Evolutionary conservation across 1,140 invertebrate genomes (phyloP).

Genomic region (Cecropterus lyciades): DNA sequence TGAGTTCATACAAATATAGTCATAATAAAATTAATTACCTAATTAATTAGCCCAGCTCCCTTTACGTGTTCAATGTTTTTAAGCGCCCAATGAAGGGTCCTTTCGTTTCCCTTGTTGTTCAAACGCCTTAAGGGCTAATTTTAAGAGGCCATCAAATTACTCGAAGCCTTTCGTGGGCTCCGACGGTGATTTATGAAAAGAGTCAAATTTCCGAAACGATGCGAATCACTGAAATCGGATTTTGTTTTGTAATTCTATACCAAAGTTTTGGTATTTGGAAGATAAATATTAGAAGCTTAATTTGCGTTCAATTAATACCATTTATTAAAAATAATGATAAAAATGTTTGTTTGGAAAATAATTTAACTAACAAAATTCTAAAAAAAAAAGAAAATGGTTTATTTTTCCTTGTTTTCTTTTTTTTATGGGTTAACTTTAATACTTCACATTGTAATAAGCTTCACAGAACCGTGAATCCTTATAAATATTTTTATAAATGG

Average conservation of each 20-base stretch:
- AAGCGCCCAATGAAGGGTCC: constrained; percentile 26
- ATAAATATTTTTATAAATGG: too few relatives aligned
- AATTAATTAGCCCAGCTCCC: constrained; percentile 15
- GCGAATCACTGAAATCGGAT: constrained; percentile 41
- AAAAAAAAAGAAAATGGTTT: too few relatives aligned
- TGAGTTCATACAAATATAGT: constrained; percentile 6
- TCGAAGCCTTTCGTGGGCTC: constrained; percentile 53
- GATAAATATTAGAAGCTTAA: too few relatives aligned
- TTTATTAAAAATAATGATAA: too few relatives aligned
- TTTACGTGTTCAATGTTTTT: constrained; percentile 23
- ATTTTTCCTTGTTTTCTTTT: too few relatives aligned
- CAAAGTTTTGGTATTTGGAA: background rate
- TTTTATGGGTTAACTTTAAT: too few relatives aligned
- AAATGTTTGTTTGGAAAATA: too few relatives aligned
- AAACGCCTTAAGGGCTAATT: constrained; percentile 60
- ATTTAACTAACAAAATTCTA: too few relatives aligned
- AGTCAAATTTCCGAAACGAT: constrained; percentile 49
- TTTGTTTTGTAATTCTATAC: constrained; percentile 33
- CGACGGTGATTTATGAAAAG: constrained; percentile 59
- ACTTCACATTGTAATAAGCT: too few relatives aligned
- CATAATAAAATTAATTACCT: constrained; percentile 10
- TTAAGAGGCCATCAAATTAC: constrained; percentile 70
- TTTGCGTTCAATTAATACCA: too few relatives aligned
- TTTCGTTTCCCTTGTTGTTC: constrained; percentile 61
- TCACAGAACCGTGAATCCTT: too few relatives aligned